phyloP scores from a whole-genome alignment of 2,797 vertebrate species.

The Anguilla anguilla region DNA sequence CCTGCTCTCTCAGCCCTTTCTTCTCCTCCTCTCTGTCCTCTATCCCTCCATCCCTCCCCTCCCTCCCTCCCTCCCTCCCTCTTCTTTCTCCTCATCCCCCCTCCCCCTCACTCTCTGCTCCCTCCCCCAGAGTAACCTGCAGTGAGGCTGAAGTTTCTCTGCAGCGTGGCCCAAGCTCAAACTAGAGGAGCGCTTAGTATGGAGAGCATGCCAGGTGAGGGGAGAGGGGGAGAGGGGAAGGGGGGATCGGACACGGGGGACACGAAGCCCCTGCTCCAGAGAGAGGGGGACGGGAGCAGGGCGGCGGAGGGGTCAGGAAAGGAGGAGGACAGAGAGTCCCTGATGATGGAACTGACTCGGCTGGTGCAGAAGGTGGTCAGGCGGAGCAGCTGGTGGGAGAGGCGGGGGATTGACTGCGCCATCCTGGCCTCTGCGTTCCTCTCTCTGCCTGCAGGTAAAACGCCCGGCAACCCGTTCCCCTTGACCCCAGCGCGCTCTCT shows the following conservation, averaged over 20 bases:
- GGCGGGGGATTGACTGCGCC: constrained; percentile 65
- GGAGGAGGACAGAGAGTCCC: constrained; percentile 60
- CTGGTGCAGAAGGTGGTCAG: constrained; percentile 66
- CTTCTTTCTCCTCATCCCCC: background rate
- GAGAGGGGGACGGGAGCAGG: background rate
- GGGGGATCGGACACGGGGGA: constrained; percentile 10
- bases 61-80: constrained; percentile 24
- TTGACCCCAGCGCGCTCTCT: background rate
- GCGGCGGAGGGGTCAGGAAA: constrained; percentile 4
- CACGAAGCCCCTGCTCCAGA: background rate
- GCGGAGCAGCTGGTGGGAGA: constrained; percentile 76
- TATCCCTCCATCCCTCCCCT: background rate
- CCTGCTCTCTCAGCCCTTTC: background rate
- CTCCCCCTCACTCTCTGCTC: background rate
- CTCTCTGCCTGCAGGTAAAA: constrained; percentile 65
- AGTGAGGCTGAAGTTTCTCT: background rate
- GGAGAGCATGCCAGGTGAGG: constrained; percentile 45
- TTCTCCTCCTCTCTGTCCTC: constrained; percentile 11
- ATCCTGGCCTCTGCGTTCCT: constrained; percentile 67
- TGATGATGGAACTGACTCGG: constrained; percentile 69
- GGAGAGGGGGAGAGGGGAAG: constrained; percentile 30
- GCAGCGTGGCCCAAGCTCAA: background rate
- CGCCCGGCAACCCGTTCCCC: constrained; percentile 16
- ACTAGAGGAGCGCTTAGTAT: constrained; percentile 41
- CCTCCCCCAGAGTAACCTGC: background rate